These are phyloP conservation scores for Sialis lutaria DNA, from an alignment of 2,888 invertebrate genomes.

Conservation along the genomic window DNA sequence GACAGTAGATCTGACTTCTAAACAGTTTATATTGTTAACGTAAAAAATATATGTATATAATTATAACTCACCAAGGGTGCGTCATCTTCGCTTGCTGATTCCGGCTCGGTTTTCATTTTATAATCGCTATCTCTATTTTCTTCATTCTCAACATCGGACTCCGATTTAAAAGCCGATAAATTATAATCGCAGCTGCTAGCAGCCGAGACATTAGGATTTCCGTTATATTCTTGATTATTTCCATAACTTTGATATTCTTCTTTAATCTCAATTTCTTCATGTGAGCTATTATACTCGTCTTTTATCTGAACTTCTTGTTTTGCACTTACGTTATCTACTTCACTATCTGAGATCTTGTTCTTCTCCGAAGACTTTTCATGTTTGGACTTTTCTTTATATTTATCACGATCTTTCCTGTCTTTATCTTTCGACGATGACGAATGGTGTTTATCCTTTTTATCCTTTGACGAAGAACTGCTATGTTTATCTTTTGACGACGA, in stretches of 20 bases:
- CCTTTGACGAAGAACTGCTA: constrained; percentile 15
- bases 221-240: constrained; percentile 8
- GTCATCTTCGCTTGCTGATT: constrained; percentile 54
- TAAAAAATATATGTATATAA: constrained; percentile 7
- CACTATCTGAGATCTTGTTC: constrained; percentile 13
- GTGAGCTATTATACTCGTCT: constrained; percentile 4
- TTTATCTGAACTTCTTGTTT: constrained; percentile 15
- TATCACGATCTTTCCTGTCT: constrained; percentile 33
- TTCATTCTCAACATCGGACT: constrained; percentile 24
- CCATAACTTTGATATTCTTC: constrained; percentile 3
- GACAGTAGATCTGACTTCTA: background rate
- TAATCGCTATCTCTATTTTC: constrained; percentile 21
- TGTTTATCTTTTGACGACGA: constrained; percentile 25
- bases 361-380: constrained; percentile 10
- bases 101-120: constrained; percentile 10
- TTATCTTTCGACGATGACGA: constrained; percentile 32
- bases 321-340: constrained; percentile 8
- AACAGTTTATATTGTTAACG: background rate
- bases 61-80: constrained; percentile 47
- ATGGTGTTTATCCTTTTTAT: constrained; percentile 23
- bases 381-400: constrained; percentile 19
- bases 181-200: constrained; percentile 54
- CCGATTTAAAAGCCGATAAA: constrained; percentile 17
- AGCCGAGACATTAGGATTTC: constrained; percentile 29
- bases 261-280: constrained; percentile 9